Percentiles rank a stretch among this genome's conserved stretches.
These are phyloP conservation scores for Phalacrocorax brasilianus DNA, from an alignment of 2,113 vertebrate genomes.

Conservation along the genomic window DNA sequence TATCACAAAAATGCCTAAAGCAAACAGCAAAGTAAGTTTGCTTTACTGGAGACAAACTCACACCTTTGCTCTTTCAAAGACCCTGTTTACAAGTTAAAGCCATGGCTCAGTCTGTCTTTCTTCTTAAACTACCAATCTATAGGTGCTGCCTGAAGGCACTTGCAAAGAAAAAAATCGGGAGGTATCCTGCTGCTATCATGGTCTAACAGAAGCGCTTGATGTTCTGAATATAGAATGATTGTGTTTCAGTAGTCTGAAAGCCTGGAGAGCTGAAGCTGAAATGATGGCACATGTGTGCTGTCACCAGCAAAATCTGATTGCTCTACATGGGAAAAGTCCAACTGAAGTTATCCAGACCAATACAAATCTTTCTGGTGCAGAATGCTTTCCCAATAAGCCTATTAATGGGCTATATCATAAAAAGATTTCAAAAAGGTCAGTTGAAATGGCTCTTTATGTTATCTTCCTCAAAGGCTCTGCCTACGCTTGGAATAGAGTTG, in stretches of 20 bases:
- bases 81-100: slow-evolving; percentile 70
- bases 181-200: slow-evolving; percentile 28
- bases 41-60: slow-evolving; percentile 65
- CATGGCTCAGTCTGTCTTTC: slow-evolving; percentile 35
- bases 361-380: background rate
- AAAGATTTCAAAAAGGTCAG: background rate
- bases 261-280: background rate
- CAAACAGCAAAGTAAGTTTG: slow-evolving; percentile 68
- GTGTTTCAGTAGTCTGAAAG: background rate
- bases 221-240: background rate
- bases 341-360: background rate
- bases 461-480: background rate
- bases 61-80: slow-evolving; percentile 70
- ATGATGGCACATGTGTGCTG: background rate
- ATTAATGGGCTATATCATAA: background rate
- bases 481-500: background rate
- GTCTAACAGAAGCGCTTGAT: background rate
- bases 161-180: background rate
- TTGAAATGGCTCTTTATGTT: slow-evolving; percentile 9
- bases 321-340: background rate
- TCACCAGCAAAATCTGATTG: slow-evolving; percentile 11
- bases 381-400: background rate
- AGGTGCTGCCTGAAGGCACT: slow-evolving; percentile 28
- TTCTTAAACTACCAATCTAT: background rate
- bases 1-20: slow-evolving; percentile 60